Percentiles rank a stretch among this genome's conserved stretches.
Evolutionary conservation across 2,797 vertebrate genomes (phyloP).

Genomic region (Diglossa cyanea): DNA sequence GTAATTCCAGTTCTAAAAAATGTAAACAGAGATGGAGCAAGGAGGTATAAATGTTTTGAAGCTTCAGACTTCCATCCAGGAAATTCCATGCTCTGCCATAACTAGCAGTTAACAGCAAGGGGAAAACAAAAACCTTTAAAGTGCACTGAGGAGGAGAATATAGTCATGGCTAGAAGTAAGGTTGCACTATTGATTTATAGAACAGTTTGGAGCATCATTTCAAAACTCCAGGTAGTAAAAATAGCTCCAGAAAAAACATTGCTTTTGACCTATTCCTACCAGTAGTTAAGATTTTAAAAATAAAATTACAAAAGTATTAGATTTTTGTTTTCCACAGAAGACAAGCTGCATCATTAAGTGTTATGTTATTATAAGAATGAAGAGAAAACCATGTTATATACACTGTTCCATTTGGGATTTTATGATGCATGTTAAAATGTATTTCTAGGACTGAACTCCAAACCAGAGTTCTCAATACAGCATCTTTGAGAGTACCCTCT

Average conservation of each 20-base stretch:
- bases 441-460: neutral
- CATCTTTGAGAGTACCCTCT: neutral
- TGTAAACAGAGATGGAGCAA: neutral
- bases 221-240: neutral
- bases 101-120: neutral
- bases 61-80: neutral
- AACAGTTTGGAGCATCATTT: neutral
- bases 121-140: neutral
- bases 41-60: neutral
- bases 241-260: neutral
- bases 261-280: neutral
- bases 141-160: neutral
- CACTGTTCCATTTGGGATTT: neutral
- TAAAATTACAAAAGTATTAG: neutral
- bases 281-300: neutral
- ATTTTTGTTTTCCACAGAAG: neutral
- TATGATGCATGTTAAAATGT: neutral
- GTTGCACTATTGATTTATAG: neutral
- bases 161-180: neutral
- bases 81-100: neutral
- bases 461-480: neutral
- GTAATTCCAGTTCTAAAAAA: neutral
- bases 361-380: neutral
- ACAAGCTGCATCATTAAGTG: neutral
- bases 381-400: neutral